Conservation (phyloP, 2,888 invertebrate species). For the Isotomurus palustris region DNA sequence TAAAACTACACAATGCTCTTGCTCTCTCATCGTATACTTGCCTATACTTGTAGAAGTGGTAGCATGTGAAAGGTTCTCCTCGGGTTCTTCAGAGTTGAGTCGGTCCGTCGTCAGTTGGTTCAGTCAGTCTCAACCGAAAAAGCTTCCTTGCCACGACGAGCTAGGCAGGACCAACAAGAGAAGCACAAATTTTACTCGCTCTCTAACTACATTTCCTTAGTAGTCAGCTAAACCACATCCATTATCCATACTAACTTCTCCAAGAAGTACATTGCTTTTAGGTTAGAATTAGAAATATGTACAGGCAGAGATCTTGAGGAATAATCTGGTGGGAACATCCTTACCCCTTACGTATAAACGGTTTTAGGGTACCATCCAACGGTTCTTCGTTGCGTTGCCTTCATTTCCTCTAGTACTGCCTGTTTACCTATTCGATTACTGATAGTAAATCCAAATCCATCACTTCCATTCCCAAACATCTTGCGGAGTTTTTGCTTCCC, state of each 20-base stretch:
- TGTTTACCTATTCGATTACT: conserved; percentile 1
- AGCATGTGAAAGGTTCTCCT: no score
- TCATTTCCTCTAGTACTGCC: background rate
- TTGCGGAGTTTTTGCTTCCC: background rate
- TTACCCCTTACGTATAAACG: background rate
- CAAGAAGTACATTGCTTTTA: no score
- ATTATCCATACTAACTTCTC: no score
- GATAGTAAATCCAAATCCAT: conserved; percentile 5
- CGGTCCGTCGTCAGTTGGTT: conserved; percentile 38
- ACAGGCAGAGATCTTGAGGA: no score
- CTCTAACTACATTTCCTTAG: no score
- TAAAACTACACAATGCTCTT: background rate
- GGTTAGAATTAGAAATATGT: no score
- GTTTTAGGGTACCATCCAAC: no score
- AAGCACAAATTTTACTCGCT: no score
- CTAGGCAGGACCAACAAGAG: no score
- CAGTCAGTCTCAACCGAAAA: conserved; percentile 29
- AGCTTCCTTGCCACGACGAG: background rate
- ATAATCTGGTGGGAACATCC: background rate
- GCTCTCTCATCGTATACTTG: conserved; percentile 18
- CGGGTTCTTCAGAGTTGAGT: conserved; percentile 36
- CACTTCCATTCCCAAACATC: background rate
- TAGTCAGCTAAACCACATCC: no score
- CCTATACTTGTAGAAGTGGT: background rate
- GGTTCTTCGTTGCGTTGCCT: background rate